Evolutionary conservation across 2,797 vertebrate species (phyloP).

Genomic region (Alexandromys oeconomus): DNA sequence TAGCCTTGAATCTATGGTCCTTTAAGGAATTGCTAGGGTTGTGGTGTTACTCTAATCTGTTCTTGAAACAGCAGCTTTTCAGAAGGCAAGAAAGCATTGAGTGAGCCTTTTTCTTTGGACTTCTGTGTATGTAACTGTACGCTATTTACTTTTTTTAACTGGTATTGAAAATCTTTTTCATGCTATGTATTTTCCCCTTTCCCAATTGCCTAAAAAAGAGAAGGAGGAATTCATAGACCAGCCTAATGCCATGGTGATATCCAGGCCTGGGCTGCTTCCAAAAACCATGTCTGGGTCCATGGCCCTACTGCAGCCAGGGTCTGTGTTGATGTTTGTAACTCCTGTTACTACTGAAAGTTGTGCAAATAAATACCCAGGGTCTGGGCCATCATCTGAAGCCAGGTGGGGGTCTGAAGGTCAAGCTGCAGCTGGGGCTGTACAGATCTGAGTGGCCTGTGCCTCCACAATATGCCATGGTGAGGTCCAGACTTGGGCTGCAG

Average conservation of each 20-base stretch:
- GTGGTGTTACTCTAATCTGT: background rate
- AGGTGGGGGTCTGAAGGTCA: background rate
- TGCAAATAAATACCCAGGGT: background rate
- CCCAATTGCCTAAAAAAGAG: background rate
- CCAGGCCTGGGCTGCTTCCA: background rate
- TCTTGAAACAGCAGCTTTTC: slow-evolving; percentile 2
- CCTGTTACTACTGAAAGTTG: background rate
- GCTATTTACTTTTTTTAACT: background rate
- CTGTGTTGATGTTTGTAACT: background rate
- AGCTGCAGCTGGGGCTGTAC: background rate
- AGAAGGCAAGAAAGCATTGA: background rate
- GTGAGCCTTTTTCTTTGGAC: background rate
- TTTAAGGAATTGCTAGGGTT: background rate
- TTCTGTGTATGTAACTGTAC: background rate
- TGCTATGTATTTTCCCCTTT: background rate
- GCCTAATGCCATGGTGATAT: background rate
- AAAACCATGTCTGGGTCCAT: background rate
- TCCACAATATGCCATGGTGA: background rate
- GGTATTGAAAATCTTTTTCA: background rate
- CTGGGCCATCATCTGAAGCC: background rate
- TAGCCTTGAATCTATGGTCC: background rate
- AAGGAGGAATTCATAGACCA: background rate
- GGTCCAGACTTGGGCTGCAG: background rate
- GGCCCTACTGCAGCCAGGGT: background rate
- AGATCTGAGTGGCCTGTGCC: background rate